Base-by-base conservation (phyloP, 2,113 vertebrate species). In the Chiloscyllium plagiosum region DNA sequence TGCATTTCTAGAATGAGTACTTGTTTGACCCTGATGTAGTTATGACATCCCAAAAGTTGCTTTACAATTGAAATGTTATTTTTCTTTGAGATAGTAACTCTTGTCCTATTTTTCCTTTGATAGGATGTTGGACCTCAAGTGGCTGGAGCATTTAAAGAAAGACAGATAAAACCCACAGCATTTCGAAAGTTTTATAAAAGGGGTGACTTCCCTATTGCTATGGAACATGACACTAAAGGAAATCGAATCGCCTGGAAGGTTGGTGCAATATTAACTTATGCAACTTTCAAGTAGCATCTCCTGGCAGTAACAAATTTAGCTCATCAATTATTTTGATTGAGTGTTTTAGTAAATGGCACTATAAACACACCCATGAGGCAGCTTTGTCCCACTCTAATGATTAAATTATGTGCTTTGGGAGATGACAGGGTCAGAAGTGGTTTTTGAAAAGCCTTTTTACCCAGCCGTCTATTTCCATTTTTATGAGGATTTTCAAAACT, bases 191-290 rank as follows among this genome's bases (percentile, higher is more conserved):
- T 98, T 97, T 99, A 99, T 56, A 98, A 99, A 29, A 97, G 98
- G 22, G 98, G 99, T 96, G 98, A 99, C 96, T 98, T 99, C 96
- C 99, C 98, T 1, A 98, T 99, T 24, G 98, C 98, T 26, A 97
- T 99, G 97, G 97, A 98, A 70, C 98, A 99, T 4, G 97, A 98
- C 96, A 96, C 97, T 0, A 98, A 97, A 97, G 98, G 98, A 96
- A 99, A 99, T 97, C 98, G 97, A 97, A 99, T 99, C 1, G 97
- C 98, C 96, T 99, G 99, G 99, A 99, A 99, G 99, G 99, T 99
- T 98, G 98, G 98, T 97, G 29, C 4, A 4, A n/a, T 92, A 33
- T 65, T 61, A 93, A 65, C 61, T 37, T 37, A 8, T 19, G 22
- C 15, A 22, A 13, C 33, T 19, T 90, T 90, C 52, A 87, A n/a